phyloP scores from a whole-genome alignment of 1,140 invertebrate genomes.

The Chrysopa pallens region DNA sequence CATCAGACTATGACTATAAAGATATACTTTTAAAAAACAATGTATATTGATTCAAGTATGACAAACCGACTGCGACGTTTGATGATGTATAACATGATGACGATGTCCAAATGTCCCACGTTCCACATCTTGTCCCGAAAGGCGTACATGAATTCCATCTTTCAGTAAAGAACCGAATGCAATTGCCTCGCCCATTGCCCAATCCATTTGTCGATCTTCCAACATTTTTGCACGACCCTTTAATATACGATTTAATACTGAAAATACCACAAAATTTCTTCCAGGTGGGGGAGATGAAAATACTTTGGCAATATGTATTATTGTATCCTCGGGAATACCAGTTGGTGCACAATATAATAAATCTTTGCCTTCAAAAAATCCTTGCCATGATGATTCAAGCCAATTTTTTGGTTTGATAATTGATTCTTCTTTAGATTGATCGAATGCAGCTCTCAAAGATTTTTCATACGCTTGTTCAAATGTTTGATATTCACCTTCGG shows the following conservation, averaged over 20 bases:
- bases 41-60: too few relatives aligned
- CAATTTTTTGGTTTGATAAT: conserved; percentile 44
- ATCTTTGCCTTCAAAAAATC: conserved; percentile 20
- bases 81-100: conserved; percentile 73
- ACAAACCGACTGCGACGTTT: conserved; percentile 22
- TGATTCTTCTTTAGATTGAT: conserved; percentile 40
- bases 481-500: conserved; percentile 45
- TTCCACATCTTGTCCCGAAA: conserved; percentile 78
- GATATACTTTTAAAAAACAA: too few relatives aligned
- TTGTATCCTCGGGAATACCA: conserved; percentile 41
- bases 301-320: conserved; percentile 45
- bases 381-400: conserved; percentile 75
- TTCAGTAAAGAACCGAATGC: conserved; percentile 62
- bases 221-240: conserved; percentile 47
- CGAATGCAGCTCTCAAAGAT: conserved; percentile 60
- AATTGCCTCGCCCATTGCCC: conserved; percentile 69
- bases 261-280: conserved; percentile 36
- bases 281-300: conserved; percentile 48
- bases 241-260: conserved; percentile 35
- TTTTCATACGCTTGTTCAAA: conserved; percentile 46
- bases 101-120: conserved; percentile 33
- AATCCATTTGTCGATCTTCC: conserved; percentile 48
- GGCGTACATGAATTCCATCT: conserved; percentile 34
- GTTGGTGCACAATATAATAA: conserved; percentile 39
- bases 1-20: too few relatives aligned